A percentile compares a stretch with the other conserved stretches of the same genome.
phyloP scores from a whole-genome alignment of 2,113 vertebrate species.

The Cyanoderma ruficeps region DNA sequence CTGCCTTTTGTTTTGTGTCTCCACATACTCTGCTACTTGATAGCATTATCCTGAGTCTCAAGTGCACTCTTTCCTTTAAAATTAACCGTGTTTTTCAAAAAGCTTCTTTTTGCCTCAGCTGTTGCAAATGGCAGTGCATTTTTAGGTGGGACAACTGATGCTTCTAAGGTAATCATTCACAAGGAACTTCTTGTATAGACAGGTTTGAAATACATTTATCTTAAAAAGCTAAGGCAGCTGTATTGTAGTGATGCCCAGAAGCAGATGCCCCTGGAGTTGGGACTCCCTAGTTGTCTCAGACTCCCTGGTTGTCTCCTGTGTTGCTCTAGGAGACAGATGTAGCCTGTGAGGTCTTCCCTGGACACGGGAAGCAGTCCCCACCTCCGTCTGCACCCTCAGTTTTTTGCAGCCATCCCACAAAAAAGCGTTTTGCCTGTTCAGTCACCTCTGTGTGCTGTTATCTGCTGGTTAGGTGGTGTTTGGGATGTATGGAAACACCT shows the following conservation, averaged over 20 bases:
- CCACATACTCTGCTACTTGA: not conserved
- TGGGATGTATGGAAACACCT: not conserved
- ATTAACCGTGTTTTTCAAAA: not conserved
- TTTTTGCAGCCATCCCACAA: not conserved
- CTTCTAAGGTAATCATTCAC: not conserved
- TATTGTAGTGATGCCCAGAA: not conserved
- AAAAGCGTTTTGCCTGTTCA: not conserved
- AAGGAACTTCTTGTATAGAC: not conserved
- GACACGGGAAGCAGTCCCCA: not conserved
- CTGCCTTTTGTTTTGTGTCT: not conserved
- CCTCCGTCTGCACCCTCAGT: not conserved
- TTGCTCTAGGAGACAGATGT: not conserved
- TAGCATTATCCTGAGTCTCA: not conserved
- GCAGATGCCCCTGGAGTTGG: fast-evolving
- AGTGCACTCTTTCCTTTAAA: not conserved
- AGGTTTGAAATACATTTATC: not conserved
- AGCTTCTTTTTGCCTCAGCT: not conserved
- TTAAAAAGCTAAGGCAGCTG: not conserved
- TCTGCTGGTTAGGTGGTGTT: not conserved
- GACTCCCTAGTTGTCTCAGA: not conserved
- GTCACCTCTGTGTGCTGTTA: not conserved
- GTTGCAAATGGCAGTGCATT: not conserved
- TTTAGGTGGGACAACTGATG: not conserved
- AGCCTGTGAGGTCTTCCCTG: not conserved
- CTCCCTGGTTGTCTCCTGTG: not conserved